Percentiles rank a stretch among this genome's conserved stretches.
Conservation (phyloP, 2,888 invertebrate species). For the Automeris io region DNA sequence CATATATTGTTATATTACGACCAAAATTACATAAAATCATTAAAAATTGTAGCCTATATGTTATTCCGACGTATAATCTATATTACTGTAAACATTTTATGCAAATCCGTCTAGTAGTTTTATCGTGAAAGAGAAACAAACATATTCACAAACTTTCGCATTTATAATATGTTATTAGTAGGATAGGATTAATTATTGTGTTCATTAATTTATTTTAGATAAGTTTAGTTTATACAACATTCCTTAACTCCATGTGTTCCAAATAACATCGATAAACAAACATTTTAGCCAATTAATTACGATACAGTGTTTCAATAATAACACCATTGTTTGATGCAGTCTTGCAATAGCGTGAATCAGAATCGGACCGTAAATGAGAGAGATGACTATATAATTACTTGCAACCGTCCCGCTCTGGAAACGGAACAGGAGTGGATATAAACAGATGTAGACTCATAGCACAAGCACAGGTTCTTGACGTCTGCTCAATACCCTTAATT, state of each 20-base stretch:
- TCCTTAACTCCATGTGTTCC: conserved; percentile 1
- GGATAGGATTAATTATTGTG: too few relatives aligned
- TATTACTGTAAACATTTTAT: too few relatives aligned
- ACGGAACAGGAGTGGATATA: conserved; percentile 25
- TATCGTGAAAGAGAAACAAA: too few relatives aligned
- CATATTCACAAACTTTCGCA: too few relatives aligned
- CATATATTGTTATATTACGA: too few relatives aligned
- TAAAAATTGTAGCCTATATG: too few relatives aligned
- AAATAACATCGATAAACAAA: conserved; percentile 1
- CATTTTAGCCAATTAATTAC: conserved; percentile 3
- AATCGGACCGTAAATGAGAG: conserved; percentile 14
- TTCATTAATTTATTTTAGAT: too few relatives aligned
- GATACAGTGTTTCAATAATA: conserved; percentile 3
- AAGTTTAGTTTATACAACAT: too few relatives aligned
- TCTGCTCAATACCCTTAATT: conserved; percentile 42
- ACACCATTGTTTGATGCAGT: conserved; percentile 7
- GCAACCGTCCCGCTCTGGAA: conserved; percentile 16
- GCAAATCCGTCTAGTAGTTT: too few relatives aligned
- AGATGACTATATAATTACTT: conserved; percentile 13
- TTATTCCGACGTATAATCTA: too few relatives aligned
- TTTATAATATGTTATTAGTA: too few relatives aligned
- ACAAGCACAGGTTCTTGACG: conserved; percentile 26
- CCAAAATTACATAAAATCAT: too few relatives aligned
- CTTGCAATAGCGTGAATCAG: conserved; percentile 8
- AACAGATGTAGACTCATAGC: conserved; percentile 15